Percentiles rank a stretch among this genome's conserved stretches.
Evolutionary conservation across 2,888 invertebrate species (phyloP).

Genomic region (Dynastes grantii): DNA sequence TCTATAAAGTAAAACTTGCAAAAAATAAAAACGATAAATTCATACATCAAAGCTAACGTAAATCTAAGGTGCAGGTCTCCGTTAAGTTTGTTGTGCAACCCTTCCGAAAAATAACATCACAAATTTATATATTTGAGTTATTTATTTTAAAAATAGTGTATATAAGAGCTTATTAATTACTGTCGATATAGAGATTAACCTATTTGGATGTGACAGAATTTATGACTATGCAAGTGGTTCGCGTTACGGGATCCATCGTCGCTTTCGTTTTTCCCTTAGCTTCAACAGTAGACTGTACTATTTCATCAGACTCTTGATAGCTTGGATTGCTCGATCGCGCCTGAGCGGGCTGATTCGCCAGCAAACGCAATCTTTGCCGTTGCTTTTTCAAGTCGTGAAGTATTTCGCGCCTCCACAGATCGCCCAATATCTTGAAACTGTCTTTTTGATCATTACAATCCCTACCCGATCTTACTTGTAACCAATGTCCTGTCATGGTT

Average conservation of each 20-base stretch:
- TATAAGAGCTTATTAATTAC: conserved; percentile 33
- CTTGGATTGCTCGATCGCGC: neutral
- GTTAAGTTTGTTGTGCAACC: conserved; percentile 52
- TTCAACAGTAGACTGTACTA: too few relatives aligned
- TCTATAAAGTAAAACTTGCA: conserved; percentile 8
- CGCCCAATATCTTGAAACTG: conserved; percentile 61
- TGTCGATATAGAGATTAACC: conserved; percentile 22
- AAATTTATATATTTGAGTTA: neutral
- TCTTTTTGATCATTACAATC: conserved; percentile 65
- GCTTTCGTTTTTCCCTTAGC: too few relatives aligned
- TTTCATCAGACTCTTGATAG: too few relatives aligned
- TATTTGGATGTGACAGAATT: neutral
- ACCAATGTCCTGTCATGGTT: conserved; percentile 65
- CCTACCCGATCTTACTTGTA: conserved; percentile 61
- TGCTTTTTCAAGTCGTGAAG: conserved; percentile 58
- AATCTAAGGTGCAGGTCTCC: conserved; percentile 48
- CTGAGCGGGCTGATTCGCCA: conserved; percentile 7
- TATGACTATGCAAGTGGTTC: conserved; percentile 11
- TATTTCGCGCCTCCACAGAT: conserved; percentile 60
- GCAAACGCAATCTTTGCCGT: conserved; percentile 50
- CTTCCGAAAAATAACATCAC: conserved; percentile 26
- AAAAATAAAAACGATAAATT: too few relatives aligned
- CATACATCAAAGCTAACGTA: neutral
- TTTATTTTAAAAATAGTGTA: conserved; percentile 42
- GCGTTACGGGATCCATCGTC: neutral